Evolutionary conservation across 2,797 vertebrate genomes (phyloP).

Genomic region (Manis crassicaudata): DNA sequence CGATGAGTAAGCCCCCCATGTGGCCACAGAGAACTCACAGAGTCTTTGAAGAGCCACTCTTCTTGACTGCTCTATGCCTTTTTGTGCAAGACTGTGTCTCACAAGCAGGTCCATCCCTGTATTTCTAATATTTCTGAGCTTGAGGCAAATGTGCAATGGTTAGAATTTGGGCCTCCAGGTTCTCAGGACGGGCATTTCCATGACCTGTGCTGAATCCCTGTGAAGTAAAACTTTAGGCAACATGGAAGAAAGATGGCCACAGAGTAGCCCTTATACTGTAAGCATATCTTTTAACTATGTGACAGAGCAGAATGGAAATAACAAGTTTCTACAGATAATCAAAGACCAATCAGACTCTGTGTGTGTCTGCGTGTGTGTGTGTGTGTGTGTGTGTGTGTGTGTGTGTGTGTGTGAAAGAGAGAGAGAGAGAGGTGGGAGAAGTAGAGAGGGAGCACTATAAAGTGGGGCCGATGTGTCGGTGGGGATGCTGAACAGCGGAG

Average conservation of each 20-base stretch:
- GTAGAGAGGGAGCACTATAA: neutral
- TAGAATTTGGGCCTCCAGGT: neutral
- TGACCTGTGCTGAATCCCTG: neutral
- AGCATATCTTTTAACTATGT: neutral
- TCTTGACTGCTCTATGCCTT: neutral
- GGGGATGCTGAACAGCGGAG: neutral
- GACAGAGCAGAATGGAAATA: neutral
- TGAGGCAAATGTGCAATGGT: neutral
- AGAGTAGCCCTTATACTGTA: neutral
- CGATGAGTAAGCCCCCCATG: neutral
- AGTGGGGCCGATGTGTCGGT: neutral
- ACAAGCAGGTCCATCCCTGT: neutral
- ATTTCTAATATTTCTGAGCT: neutral
- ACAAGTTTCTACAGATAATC: slow-evolving; percentile 30
- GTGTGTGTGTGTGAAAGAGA: neutral
- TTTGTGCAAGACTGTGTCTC: neutral
- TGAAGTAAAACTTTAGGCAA: neutral
- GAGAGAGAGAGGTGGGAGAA: neutral
- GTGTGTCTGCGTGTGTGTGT: neutral
- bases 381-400: neutral
- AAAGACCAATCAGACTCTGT: neutral
- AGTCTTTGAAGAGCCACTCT: neutral
- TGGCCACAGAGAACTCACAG: neutral
- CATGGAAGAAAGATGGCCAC: neutral
- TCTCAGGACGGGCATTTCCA: neutral